These are phyloP conservation scores for Chanos chanos DNA, from an alignment of 2,797 vertebrate species.

Conservation along the genomic window DNA sequence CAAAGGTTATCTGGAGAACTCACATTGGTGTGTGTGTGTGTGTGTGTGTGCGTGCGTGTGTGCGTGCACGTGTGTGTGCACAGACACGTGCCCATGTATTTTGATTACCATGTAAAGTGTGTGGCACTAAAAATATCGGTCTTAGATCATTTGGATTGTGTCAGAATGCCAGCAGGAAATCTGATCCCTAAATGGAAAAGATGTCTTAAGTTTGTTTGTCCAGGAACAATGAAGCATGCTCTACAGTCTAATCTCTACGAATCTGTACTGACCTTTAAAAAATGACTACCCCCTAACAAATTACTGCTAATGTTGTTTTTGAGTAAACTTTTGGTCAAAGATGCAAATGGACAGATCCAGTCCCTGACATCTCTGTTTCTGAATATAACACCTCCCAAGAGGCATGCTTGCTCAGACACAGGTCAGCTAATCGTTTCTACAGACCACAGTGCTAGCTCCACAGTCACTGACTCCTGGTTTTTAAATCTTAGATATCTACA, in stretches of 20 bases:
- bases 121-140: neutral
- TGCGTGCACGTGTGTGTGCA: neutral
- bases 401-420: slow-evolving; percentile 34
- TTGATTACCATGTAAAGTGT: no score
- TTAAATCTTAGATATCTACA: neutral
- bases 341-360: slow-evolving; percentile 39
- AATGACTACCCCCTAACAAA: neutral
- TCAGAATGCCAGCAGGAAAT: neutral
- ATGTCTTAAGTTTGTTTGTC: neutral
- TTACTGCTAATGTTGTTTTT: slow-evolving; percentile 10
- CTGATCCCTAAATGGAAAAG: neutral
- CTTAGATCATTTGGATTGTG: neutral
- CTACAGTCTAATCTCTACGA: neutral
- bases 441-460: slow-evolving; percentile 35
- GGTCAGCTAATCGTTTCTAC: slow-evolving; percentile 58
- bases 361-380: slow-evolving; percentile 31
- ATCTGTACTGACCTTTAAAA: neutral
- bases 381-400: slow-evolving; percentile 46
- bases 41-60: neutral
- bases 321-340: slow-evolving; percentile 14
- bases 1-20: no score
- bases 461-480: neutral
- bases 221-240: neutral
- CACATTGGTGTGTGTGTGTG: neutral
- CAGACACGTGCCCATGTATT: no score